Evolutionary conservation across 1,140 invertebrate genomes (phyloP), one percentile per base, ranked within the genome.

Genomic region (Caenorhabditis briggsae): DNA sequence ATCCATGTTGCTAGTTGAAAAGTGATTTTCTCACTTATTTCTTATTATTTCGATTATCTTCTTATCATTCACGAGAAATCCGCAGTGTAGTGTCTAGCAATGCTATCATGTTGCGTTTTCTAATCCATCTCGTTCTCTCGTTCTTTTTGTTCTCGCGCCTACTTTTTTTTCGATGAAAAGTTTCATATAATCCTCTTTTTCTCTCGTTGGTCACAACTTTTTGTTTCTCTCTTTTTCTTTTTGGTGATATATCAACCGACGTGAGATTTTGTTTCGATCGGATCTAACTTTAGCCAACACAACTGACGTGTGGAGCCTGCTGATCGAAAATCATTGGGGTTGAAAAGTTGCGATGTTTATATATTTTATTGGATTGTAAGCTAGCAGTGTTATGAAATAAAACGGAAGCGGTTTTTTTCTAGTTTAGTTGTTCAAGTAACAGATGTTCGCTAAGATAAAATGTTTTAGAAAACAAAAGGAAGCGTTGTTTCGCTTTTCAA

Each of bases 11-110:
- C 64, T 61, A 23, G 23, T 20, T 25, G 25, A 70, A 18, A n/a
- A 18, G 14, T 46, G 14, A 43, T 46, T 23, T 70, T 46, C n/a
- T 23, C 18, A 23, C 46, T 78, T 50, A 9, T 78, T 50, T 78
- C 2, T 23, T 78, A 5, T 70, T 78, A 3, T n/a, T 50, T 50
- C 12, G 7, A 6, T 20, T 53, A 46, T 78, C 41, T 50, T 78
- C 9, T 78, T 78, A 50, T 78, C 70, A 78, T 50, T 53, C 0
- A 9, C n/a, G 9, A 5, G 8, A 50, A 11, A 70, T 5, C 5
- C 41, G 53, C 23, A 53, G 43, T 50, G 46, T 78, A 78, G 70
- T 78, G 43, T 78, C 70, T 46, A 53, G 70, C 46, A 12, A 70
- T 70, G 23, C 25, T 64, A 64, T 64, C n/a, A 33, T 12, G 61